A percentile compares a stretch with the other conserved stretches of the same genome.
phyloP scores from a whole-genome alignment of 1,140 invertebrate species.

The Physella acuta region DNA sequence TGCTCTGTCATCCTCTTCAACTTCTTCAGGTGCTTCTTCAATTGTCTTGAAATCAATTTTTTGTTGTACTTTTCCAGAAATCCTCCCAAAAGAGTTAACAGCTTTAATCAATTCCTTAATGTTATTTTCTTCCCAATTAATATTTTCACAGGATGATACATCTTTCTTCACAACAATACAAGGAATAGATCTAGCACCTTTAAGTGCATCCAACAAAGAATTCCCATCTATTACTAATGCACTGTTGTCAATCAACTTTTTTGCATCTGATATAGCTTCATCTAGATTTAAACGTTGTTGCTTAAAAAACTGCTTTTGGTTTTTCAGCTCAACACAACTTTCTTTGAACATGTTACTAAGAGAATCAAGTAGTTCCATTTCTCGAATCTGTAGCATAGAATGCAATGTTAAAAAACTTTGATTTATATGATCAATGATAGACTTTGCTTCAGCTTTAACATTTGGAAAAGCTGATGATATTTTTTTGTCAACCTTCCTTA shows the following conservation, averaged over 20 bases:
- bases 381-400: conserved; percentile 12
- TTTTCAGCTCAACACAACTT: neutral
- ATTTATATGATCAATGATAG: conserved; percentile 10
- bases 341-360: neutral
- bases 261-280: conserved; percentile 2
- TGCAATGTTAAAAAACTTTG: conserved; percentile 12
- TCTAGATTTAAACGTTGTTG: neutral
- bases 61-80: neutral
- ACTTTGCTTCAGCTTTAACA: conserved; percentile 13
- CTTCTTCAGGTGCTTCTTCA: conserved; percentile 8
- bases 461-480: neutral
- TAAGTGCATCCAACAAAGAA: neutral
- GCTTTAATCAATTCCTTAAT: neutral
- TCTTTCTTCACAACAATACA: conserved; percentile 7
- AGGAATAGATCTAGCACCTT: conserved; percentile 3
- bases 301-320: neutral
- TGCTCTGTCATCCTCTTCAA: conserved; percentile 12
- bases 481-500: conserved; percentile 10
- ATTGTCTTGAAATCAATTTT: conserved; percentile 5
- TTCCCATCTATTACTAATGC: conserved; percentile 12
- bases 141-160: too few species aligned
- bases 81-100: conserved; percentile 16
- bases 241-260: conserved; percentile 18
- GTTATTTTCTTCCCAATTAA: conserved; percentile 13
- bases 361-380: conserved; percentile 14